Evolutionary conservation across 2,797 vertebrate genomes (phyloP).

Genomic region (Chrosomus eos): DNA sequence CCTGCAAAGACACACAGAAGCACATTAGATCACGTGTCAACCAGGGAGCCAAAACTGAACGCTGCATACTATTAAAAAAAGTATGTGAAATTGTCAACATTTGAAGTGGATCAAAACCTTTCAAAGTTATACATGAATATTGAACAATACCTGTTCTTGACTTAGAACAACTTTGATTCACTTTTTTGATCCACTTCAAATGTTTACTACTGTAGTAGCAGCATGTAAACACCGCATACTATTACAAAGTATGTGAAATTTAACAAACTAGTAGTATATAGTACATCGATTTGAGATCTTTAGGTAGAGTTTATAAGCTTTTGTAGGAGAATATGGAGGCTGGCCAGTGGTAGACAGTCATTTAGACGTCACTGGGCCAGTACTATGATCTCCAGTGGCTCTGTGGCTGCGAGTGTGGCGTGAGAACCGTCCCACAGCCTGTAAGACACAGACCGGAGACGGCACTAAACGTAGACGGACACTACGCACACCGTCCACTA

Average conservation of each 20-base stretch:
- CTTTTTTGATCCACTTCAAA: no score
- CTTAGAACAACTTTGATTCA: no score
- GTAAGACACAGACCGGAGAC: conserved; percentile 82
- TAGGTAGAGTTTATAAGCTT: conserved; percentile 20
- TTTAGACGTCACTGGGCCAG: conserved; percentile 87
- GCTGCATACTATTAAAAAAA: not conserved
- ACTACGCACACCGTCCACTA: conserved; percentile 84
- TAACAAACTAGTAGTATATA: no score
- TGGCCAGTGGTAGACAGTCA: conserved; percentile 80
- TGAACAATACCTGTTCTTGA: no score
- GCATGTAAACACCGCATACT: no score
- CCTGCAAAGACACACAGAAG: conserved; percentile 72
- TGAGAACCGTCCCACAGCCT: conserved; percentile 80
- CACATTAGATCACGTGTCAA: not conserved
- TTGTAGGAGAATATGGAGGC: conserved; percentile 84
- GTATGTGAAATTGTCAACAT: not conserved
- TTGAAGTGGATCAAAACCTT: no score
- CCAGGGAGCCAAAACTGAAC: not conserved
- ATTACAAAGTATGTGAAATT: no score
- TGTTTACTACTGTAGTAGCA: no score
- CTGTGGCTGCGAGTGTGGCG: conserved; percentile 85
- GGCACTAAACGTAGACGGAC: conserved; percentile 83
- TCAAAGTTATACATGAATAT: no score
- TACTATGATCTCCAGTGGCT: conserved; percentile 94
- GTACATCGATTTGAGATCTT: not conserved